These are phyloP conservation scores for Ceratoteleas bidentatus DNA, from an alignment of 1,140 invertebrate genomes.

Conservation along the genomic window DNA sequence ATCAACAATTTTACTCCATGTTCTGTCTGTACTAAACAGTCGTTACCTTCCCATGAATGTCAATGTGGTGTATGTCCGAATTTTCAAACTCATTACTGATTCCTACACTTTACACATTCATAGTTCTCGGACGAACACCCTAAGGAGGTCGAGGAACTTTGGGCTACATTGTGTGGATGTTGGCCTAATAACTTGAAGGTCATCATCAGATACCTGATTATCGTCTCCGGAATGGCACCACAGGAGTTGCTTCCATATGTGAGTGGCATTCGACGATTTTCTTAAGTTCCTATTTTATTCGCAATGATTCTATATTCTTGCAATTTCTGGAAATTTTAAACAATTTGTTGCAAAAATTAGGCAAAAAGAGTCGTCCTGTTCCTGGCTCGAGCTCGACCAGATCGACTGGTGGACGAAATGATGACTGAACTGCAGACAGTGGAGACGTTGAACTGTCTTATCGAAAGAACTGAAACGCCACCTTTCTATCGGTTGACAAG, in stretches of 20 bases:
- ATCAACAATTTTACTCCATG: conserved; percentile 25
- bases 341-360: conserved; percentile 81
- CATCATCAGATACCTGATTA: conserved; percentile 98
- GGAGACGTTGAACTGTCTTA: conserved; percentile 96
- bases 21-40: conserved; percentile 12
- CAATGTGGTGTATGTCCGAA: neutral
- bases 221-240: conserved; percentile 97
- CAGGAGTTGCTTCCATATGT: conserved; percentile 94
- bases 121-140: too few species aligned
- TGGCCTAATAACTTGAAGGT: conserved; percentile 99
- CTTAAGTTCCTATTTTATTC: too few species aligned
- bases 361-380: conserved; percentile 97
- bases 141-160: too few species aligned
- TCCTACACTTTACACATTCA: too few species aligned
- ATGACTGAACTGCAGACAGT: conserved; percentile 98
- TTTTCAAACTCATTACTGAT: too few species aligned
- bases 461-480: conserved; percentile 97
- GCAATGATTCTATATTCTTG: too few species aligned
- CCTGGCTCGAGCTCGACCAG: conserved; percentile 93
- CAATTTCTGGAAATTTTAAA: neutral
- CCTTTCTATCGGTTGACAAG: conserved; percentile 97
- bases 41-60: conserved; percentile 6
- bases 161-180: too few species aligned
- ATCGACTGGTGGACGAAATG: conserved; percentile 96
- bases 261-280: conserved; percentile 73